phyloP scores from a whole-genome alignment of 2,113 vertebrate species.

The Pollimyrus isidori region DNA sequence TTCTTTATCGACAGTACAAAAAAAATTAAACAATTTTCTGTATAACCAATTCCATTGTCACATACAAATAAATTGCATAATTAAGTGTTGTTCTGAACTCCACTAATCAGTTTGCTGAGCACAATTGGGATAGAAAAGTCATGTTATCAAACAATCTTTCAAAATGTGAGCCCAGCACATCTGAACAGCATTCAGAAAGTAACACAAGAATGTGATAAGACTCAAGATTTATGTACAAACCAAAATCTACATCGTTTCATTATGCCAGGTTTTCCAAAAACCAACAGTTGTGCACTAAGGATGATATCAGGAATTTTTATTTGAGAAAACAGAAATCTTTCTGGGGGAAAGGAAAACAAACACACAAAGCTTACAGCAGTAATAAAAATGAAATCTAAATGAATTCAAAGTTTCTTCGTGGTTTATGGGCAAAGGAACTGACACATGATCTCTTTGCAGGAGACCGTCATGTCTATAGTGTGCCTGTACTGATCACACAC shows the following conservation, averaged over 20 bases:
- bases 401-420: not conserved
- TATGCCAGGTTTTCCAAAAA: not conserved
- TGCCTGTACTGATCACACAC: not conserved
- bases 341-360: not conserved
- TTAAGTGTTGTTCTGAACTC: not conserved
- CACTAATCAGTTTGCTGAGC: not conserved
- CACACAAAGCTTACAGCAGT: not conserved
- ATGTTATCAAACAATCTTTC: not conserved
- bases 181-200: not conserved
- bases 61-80: not conserved
- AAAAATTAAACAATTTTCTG: not conserved
- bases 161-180: not conserved
- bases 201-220: not conserved
- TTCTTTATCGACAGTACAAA: not conserved
- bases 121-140: not conserved
- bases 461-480: not conserved
- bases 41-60: conserved; percentile 5
- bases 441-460: not conserved
- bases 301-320: not conserved
- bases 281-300: not conserved
- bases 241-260: not conserved
- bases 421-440: not conserved
- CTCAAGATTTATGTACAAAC: not conserved
- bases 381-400: not conserved
- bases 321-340: not conserved